Conservation (phyloP, 2,888 invertebrate genomes). For the Epinotia ramella region DNA sequence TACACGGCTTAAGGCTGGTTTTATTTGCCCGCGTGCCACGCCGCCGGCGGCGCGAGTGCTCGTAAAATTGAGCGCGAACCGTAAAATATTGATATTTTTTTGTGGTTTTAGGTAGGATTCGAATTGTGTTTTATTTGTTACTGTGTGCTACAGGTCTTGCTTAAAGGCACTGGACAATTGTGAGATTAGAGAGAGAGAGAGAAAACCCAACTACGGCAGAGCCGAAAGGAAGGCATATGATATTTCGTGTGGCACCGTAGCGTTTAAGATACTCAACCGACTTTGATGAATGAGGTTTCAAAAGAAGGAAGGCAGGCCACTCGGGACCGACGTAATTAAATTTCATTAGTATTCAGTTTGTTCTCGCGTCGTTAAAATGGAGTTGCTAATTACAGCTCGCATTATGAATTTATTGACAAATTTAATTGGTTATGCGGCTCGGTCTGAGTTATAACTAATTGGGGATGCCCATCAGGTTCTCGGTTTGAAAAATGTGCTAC, state of each 20-base stretch:
- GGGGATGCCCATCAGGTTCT: not conserved
- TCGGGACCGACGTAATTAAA: constrained; percentile 22
- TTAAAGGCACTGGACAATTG: too few relatives aligned
- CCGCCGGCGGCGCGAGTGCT: constrained; percentile 19
- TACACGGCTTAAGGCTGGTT: constrained; percentile 19
- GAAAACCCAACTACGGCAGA: too few relatives aligned
- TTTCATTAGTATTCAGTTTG: constrained; percentile 43
- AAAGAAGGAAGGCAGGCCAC: not conserved
- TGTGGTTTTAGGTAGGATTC: not conserved
- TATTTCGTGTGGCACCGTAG: too few relatives aligned
- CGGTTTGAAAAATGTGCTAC: too few relatives aligned
- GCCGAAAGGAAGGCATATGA: too few relatives aligned
- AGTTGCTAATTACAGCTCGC: constrained; percentile 39
- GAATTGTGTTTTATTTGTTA: too few relatives aligned
- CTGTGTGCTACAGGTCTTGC: too few relatives aligned
- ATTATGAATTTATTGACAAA: constrained; percentile 42
- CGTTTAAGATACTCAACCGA: too few relatives aligned
- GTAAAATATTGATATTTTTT: constrained; percentile 24
- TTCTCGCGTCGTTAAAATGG: constrained; percentile 33
- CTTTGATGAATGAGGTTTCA: too few relatives aligned
- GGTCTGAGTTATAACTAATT: constrained; percentile 11
- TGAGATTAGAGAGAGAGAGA: too few relatives aligned
- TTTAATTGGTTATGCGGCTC: constrained; percentile 38
- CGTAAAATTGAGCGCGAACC: constrained; percentile 14
- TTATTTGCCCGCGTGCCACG: constrained; percentile 4